A percentile compares a stretch with the other conserved stretches of the same genome.
These are phyloP conservation scores for Atlantisia rogersi DNA, from an alignment of 2,113 vertebrate genomes.

Conservation along the genomic window DNA sequence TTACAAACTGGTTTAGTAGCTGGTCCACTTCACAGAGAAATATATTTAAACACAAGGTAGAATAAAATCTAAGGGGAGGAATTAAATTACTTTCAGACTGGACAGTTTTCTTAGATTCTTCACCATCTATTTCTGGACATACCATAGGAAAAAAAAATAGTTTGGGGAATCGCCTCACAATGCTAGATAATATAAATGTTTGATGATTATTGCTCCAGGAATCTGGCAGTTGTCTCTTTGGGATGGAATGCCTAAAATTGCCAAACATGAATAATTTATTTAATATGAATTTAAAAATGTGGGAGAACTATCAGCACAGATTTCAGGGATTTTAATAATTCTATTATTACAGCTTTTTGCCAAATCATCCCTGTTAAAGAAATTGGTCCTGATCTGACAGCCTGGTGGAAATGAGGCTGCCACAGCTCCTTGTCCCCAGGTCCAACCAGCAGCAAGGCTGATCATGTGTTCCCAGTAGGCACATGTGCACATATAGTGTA, in stretches of 20 bases:
- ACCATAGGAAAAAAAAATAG: background rate
- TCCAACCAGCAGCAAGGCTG: background rate
- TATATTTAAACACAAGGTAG: background rate
- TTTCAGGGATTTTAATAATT: background rate
- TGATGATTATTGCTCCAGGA: background rate
- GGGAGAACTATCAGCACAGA: background rate
- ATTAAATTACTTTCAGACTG: background rate
- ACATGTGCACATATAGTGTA: fast-evolving
- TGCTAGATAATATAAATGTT: background rate
- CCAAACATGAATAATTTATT: background rate
- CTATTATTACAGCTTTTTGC: background rate
- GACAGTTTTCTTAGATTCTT: background rate
- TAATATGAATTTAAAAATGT: background rate
- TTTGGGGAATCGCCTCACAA: background rate
- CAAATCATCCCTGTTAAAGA: background rate
- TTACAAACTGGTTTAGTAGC: background rate
- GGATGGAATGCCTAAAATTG: background rate
- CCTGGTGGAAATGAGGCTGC: background rate
- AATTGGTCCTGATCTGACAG: background rate
- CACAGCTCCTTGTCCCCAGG: background rate
- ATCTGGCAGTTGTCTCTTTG: background rate
- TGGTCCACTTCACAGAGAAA: background rate
- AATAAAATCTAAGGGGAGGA: background rate
- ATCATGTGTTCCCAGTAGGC: background rate
- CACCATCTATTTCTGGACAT: background rate